phyloP scores from a whole-genome alignment of 2,113 vertebrate genomes.

The Chitala chitala region DNA sequence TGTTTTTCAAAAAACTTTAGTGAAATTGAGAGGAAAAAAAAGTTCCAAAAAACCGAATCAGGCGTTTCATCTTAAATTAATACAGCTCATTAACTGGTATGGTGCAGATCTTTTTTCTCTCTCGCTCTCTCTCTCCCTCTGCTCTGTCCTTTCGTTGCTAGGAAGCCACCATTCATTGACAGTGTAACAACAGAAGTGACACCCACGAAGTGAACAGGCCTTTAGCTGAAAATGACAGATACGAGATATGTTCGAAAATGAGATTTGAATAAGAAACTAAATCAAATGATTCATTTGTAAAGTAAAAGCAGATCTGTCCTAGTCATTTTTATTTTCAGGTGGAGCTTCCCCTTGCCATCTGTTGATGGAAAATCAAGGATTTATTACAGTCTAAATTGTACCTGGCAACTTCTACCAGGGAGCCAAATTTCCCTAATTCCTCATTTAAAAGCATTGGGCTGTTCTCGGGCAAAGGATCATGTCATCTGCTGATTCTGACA shows the following conservation, averaged over 20 bases:
- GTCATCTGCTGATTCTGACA: background rate
- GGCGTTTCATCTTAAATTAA: slow-evolving; percentile 41
- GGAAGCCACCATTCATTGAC: slow-evolving; percentile 16
- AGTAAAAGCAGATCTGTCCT: slow-evolving; percentile 32
- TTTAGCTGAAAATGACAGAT: slow-evolving; percentile 10
- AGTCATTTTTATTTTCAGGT: background rate
- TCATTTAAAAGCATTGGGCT: background rate
- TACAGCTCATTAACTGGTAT: slow-evolving; percentile 39
- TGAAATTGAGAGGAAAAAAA: slow-evolving; percentile 26
- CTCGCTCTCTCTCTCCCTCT: background rate
- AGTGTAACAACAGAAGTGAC: slow-evolving; percentile 19
- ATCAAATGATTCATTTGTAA: slow-evolving; percentile 32
- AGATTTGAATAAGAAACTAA: background rate
- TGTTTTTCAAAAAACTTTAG: slow-evolving; percentile 28
- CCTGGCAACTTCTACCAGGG: background rate
- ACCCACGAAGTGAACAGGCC: background rate
- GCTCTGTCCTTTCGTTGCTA: slow-evolving; percentile 14
- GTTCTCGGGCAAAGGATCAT: background rate
- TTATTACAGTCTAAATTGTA: background rate
- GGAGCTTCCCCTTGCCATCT: slow-evolving; percentile 33
- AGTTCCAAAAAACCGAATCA: slow-evolving; percentile 25
- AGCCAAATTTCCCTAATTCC: background rate
- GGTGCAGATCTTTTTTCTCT: slow-evolving; percentile 13
- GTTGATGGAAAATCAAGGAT: slow-evolving; percentile 32
- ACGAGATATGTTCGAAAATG: slow-evolving; percentile 1